Conservation (phyloP, 2,888 invertebrate genomes). For the Ecdyonurus torrentis region DNA sequence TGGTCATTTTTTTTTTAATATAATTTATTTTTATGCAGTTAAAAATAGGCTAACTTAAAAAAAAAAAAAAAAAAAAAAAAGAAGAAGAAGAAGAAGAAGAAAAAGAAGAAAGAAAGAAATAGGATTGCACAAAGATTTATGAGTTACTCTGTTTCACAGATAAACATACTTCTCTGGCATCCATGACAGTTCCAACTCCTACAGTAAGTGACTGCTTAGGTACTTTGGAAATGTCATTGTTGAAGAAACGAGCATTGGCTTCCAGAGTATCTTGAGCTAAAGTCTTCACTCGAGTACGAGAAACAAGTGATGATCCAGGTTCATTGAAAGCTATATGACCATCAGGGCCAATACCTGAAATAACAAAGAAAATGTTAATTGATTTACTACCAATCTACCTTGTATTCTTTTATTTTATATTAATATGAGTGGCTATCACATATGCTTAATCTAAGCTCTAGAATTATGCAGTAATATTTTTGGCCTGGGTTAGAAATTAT, state of each 20-base stretch:
- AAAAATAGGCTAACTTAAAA: background rate
- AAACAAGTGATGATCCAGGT: conserved; percentile 90
- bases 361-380: too few species aligned
- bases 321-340: conserved; percentile 99
- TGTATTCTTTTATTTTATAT: too few species aligned
- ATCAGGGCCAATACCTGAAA: conserved; percentile 89
- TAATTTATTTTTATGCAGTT: background rate
- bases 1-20: too few species aligned
- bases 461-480: too few species aligned
- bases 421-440: too few species aligned
- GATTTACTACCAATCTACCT: too few species aligned
- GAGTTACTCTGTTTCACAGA: too few species aligned
- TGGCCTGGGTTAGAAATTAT: too few species aligned
- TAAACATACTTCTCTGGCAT: conserved; percentile 83
- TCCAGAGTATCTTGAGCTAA: conserved; percentile 91
- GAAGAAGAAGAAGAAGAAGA: background rate
- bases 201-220: conserved; percentile 93
- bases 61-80: too few species aligned
- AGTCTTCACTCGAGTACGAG: conserved; percentile 91
- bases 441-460: too few species aligned
- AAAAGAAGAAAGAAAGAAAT: background rate
- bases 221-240: conserved; percentile 82
- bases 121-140: background rate
- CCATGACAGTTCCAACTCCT: conserved; percentile 98
- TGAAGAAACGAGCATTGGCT: conserved; percentile 96